Base-by-base conservation (phyloP, 2,888 invertebrate genomes). In the Clostera curtula region DNA sequence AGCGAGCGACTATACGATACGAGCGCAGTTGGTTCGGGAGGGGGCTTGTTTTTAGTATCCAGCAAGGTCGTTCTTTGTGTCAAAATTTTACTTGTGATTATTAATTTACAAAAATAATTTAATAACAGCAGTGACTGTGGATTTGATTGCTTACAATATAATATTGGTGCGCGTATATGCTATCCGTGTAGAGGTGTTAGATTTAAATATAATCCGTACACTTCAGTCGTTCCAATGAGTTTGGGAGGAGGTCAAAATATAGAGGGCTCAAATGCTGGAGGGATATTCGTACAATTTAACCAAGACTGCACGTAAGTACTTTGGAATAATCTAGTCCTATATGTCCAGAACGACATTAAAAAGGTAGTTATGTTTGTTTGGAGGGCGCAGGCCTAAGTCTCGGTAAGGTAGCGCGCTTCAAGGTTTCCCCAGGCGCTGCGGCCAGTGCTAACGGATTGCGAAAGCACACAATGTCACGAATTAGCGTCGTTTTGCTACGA, bases 261-360 rank as follows among this genome's bases (percentile, higher is more conserved):
- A 65, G 88, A 89, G 71, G 92, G 92, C 80, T 85, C 91, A 70
- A 88, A 91, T 85, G 90, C 89, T 80, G 93, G 92, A 80, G 91
- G 92, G 77, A 91, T 93, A 79, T 96, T 95, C 82, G 96, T 97
- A 58, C 96, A 96, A 85, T 98, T 98, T 74, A 98, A 98, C 83
- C 97, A 98, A 82, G 97, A 98, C 80, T 93, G 92, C 89, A 93
- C 97, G 97, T 97, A 92, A 94, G 96, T 91, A 43, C 21, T 22
- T 11, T 12, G 28, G 15, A 25, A 33, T 34, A 33, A n/a, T n/a
- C n/a, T n/a, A n/a, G n/a, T n/a, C n/a, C n/a, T n/a, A n/a, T n/a
- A n/a, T n/a, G n/a, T n/a, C n/a, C n/a, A n/a, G n/a, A n/a, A n/a
- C n/a, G n/a, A n/a, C n/a, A n/a, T n/a, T 10, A 20, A 8, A 5